Percentiles rank a stretch among this genome's conserved stretches.
These are phyloP conservation scores for Colletes collaris DNA, from an alignment of 2,888 invertebrate genomes.

Conservation along the genomic window DNA sequence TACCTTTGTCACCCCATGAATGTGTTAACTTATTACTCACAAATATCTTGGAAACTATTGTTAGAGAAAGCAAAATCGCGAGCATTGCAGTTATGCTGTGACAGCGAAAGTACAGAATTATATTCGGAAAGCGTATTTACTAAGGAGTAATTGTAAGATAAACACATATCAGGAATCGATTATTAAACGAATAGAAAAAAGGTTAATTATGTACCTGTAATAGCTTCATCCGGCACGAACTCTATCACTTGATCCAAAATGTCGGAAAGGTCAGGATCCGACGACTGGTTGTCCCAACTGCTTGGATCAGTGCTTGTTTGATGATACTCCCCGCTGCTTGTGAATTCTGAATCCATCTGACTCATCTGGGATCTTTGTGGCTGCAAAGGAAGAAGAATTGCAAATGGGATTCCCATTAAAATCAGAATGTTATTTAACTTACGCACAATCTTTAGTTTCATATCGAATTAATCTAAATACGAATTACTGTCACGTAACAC, in stretches of 20 bases:
- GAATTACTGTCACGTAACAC: not conserved
- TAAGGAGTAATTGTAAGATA: conserved; percentile 2
- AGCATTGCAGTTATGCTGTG: conserved; percentile 26
- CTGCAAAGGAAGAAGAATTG: conserved; percentile 38
- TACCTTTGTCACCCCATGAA: not conserved
- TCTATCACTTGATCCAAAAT: conserved; percentile 94
- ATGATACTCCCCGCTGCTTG: conserved; percentile 80
- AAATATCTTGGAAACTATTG: not conserved
- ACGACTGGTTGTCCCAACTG: conserved; percentile 83
- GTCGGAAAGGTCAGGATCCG: conserved; percentile 91
- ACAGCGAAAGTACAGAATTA: conserved; percentile 42
- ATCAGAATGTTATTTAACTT: not conserved
- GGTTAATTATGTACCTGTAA: conserved; percentile 72
- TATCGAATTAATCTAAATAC: not conserved
- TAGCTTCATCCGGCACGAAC: conserved; percentile 88
- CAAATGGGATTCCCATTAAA: not conserved
- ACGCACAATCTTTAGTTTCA: not conserved
- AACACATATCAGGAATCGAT: not conserved
- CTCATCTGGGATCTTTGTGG: conserved; percentile 81
- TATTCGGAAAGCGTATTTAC: not conserved
- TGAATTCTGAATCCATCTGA: conserved; percentile 82
- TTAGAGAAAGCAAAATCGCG: conserved; percentile 5
- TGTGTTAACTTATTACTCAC: conserved; percentile 14
- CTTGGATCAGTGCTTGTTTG: conserved; percentile 75
- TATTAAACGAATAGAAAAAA: not conserved